Percentiles rank a stretch among this genome's conserved stretches.
phyloP scores from a whole-genome alignment of 2,797 vertebrate species.

The Smutsia temminckii region DNA sequence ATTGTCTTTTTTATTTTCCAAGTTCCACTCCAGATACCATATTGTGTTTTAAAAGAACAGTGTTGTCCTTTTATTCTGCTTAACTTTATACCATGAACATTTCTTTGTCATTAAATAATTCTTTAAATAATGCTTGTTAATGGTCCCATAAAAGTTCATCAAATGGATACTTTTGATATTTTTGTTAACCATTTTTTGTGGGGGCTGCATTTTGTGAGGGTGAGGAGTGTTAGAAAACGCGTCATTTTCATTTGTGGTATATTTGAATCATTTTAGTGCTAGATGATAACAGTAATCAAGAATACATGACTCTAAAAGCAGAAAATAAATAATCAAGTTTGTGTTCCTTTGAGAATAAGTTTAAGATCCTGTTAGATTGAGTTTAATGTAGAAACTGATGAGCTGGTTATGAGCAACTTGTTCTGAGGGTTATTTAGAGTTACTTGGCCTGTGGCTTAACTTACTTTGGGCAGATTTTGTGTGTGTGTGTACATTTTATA shows the following conservation, averaged over 20 bases:
- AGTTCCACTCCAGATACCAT: background rate
- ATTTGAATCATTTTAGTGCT: conserved; percentile 22
- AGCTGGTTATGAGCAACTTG: conserved; percentile 9
- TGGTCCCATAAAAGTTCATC: background rate
- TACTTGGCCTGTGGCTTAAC: background rate
- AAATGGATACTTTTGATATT: background rate
- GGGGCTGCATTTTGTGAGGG: background rate
- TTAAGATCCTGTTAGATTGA: conserved; percentile 43
- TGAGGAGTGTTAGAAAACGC: background rate
- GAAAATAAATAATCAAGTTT: conserved; percentile 6
- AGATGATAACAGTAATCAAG: conserved; percentile 6
- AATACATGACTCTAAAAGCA: background rate
- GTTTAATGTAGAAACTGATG: conserved; percentile 13
- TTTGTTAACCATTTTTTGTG: background rate
- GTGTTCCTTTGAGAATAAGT: conserved; percentile 40
- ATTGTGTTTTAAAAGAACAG: background rate
- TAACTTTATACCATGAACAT: background rate
- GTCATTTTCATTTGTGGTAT: background rate
- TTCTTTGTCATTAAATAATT: background rate
- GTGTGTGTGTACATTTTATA: background rate
- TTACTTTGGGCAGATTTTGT: conserved; percentile 28
- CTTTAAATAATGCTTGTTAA: conserved; percentile 38
- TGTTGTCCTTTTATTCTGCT: background rate
- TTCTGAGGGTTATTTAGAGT: conserved; percentile 28
- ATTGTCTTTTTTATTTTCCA: background rate